Evolutionary conservation across 2,888 invertebrate genomes (phyloP), one percentile per base, ranked within the genome.

Genomic region (Cerceris rybyensis): DNA sequence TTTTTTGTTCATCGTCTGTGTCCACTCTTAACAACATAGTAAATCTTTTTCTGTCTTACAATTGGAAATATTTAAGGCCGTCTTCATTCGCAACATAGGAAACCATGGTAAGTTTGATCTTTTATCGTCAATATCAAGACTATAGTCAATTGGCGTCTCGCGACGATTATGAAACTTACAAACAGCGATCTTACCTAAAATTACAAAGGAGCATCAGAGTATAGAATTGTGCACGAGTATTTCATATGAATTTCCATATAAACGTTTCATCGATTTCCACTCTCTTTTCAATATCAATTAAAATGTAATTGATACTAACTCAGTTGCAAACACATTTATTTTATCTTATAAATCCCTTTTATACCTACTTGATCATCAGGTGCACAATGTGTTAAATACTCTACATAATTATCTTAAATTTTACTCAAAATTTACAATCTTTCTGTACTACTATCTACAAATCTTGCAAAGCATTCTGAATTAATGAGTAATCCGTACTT

Each of bases 1-100:
- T 54, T 67, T 65, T 58, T 64, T 70, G 50, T 82, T 81, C 73
- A 52, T 75, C 72, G 74, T 78, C 81, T 83, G 83, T 80, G 83
- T 80, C 70, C 80, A 83, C 76, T 78, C 67, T 82, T 83, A 86
- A 81, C 83, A 88, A 83, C 80, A 84, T 81, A 84, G 81, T 86
- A 86, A 81, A 84, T 86, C 80, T 75, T 84, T 75, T 78, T 55
- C 58, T 85, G 79, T 87, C 83, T 84, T 81, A 83, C 65, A 85
- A 80, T 82, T 81, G 81, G 81, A 83, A 86, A 86, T 87, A 87
- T 88, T 88, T 89, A 91, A 91, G 88, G 89, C 90, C 89, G 88
- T 90, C 86, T 88, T 79, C 81, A 84, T 83, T 80, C 85, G 83
- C 84, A 88, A 87, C 87, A 87, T 84, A 88, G 86, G 87, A 89